Base-by-base conservation (phyloP, 2,797 vertebrate species). In the Chelmon rostratus region DNA sequence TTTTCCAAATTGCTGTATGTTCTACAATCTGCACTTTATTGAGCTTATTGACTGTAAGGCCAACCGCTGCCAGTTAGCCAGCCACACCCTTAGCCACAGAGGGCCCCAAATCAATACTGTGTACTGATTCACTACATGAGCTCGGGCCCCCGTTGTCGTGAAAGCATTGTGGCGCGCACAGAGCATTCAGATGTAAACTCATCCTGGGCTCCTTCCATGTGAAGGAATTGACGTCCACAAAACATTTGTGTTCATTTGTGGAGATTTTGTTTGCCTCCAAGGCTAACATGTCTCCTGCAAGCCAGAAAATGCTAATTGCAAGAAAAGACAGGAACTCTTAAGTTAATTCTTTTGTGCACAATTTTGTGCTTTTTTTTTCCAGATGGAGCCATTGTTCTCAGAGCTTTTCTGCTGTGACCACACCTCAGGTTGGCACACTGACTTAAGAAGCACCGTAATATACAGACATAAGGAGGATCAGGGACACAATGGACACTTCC, bases 11-110 rank as follows among this genome's bases (percentile, higher is more conserved):
- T 44, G 86, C 83, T 81, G 46, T 81, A 80, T 90, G 88, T 91
- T 88, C 78, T 82, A 89, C 86, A 89, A 86, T 89, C 61, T 86
- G 79, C 62, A 81, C 84, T 76, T 82, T 85, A 88, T 92, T 87
- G 89, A 89, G 40, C 74, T 76, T 91, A 95, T 95, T 94, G 94
- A 95, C 93, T 89, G 80, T 66, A 47, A 84, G 80, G 78, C 82
- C 81, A 84, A 81, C 73, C 12, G n/a, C 78, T 89, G 85, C 78
- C 74, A 82, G 88, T 91, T 94, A 85, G 85, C 65, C 84, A 15
- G 83, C 82, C 80, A 71, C 93, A 85, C 81, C 85, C 72, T 19
- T 3, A 19, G 64, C 62, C 78, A 16, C 71, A 83, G 78, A 93
- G 95, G 93, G 86, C 84, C 79, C 73, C 47, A 49, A 82, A 94